Evolutionary conservation across 2,888 invertebrate species (phyloP), one percentile per base, ranked within the genome.

Genomic region (Pristionchus exspectatus): DNA sequence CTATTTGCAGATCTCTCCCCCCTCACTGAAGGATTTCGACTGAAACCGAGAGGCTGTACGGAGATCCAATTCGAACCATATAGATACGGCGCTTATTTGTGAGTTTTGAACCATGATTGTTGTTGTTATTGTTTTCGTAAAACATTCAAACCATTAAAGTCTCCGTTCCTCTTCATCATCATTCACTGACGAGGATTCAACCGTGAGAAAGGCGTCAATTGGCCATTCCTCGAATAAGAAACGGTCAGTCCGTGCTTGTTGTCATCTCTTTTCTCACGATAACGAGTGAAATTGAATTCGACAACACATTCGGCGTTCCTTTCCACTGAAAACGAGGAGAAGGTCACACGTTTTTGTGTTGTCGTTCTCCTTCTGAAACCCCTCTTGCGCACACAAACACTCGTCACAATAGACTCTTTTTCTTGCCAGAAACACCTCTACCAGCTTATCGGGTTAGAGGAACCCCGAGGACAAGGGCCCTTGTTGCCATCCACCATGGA

Each of bases 1-100:
- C 81, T 81, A 54, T 81, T 81, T 81, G 81, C 81, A 81, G 81
- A 81, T 81, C 77, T 44, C 74, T 38, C 77, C 9, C 77, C 38
- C 14, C 81, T 81, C 50, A 24, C 27, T 81, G 44, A 50, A 50
- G 81, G 27, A 81, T 81, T 74, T 74, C 74, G 38, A n/a, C 30
- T 30, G 74, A 77, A 81, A 30, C 81, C 33, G 33, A 50, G 81
- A 50, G 27, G 18, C 50, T n/a, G 50, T 54, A 81, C 50, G 50
- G 81, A n/a, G 50, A 74, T 74, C 74, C 4, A 24, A 74, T 38
- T 74, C 18, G 74, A 38, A 74, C 30, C 74, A 16, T 14, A 30
- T 38, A 38, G 38, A 38, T 1, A 14, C 14, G 16, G 24, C 38
- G 18, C 74, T 33, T 2, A 74, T 74, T 74, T 74, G 74, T 74